Percentiles rank a stretch among this genome's conserved stretches.
These are phyloP conservation scores for Ceyx cyanopectus DNA, from an alignment of 2,113 vertebrate genomes.

Conservation along the genomic window DNA sequence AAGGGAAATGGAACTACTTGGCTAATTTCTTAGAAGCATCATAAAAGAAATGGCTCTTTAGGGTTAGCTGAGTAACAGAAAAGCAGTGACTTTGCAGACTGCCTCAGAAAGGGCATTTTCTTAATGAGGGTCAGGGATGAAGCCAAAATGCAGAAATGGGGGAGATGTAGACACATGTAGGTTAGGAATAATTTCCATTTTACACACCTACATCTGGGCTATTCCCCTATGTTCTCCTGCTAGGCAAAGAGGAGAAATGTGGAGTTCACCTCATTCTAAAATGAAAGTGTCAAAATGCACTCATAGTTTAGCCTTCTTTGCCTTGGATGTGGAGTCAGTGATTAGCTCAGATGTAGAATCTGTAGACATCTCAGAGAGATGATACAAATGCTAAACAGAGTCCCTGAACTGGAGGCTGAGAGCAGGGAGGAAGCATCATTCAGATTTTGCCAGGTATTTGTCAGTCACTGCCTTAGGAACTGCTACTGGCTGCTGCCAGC, in stretches of 20 bases:
- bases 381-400: background rate
- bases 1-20: background rate
- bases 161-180: rapidly evolving
- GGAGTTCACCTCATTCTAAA: background rate
- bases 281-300: background rate
- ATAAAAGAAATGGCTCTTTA: constrained; percentile 15
- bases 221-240: background rate
- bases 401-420: background rate
- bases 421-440: background rate
- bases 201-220: background rate
- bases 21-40: constrained; percentile 3
- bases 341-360: background rate
- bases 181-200: background rate
- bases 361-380: background rate
- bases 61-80: background rate
- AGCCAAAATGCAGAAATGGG: background rate
- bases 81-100: constrained; percentile 1
- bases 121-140: constrained; percentile 10
- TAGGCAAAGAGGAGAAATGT: rapidly evolving
- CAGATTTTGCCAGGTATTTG: background rate
- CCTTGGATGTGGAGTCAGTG: background rate
- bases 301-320: background rate
- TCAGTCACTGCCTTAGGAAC: background rate
- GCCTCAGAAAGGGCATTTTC: background rate
- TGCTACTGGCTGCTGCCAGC: background rate